These are phyloP conservation scores for Lucifuga dentata DNA, from an alignment of 2,113 vertebrate species.

Conservation along the genomic window DNA sequence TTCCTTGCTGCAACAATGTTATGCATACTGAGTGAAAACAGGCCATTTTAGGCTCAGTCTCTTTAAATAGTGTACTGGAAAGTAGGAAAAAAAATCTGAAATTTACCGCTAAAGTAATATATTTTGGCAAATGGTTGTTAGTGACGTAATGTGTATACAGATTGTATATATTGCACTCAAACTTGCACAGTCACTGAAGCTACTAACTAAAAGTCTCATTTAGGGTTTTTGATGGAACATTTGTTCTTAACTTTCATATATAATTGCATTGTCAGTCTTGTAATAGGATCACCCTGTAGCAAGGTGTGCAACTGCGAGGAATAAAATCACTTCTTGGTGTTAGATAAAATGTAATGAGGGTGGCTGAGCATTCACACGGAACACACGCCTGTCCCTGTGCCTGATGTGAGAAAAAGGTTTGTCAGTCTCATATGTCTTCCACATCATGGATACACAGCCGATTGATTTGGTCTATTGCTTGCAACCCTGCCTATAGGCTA, in stretches of 20 bases:
- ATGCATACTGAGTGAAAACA: no score
- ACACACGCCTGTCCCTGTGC: constrained; percentile 23
- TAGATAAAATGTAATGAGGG: constrained; percentile 22
- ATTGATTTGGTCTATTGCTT: constrained; percentile 13
- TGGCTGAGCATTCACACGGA: constrained; percentile 19
- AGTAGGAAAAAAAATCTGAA: no score
- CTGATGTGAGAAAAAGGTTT: constrained; percentile 12
- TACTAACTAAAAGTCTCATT: constrained; percentile 49
- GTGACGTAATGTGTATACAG: no score
- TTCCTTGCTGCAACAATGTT: no score
- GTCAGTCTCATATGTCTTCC: constrained; percentile 32
- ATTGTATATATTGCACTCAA: no score
- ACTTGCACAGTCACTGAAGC: constrained; percentile 28
- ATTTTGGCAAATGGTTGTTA: no score
- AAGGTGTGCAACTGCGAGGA: constrained; percentile 4
- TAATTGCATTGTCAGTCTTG: constrained; percentile 42
- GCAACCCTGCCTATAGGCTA: constrained; percentile 16
- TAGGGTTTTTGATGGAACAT: constrained; percentile 21
- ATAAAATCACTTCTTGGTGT: constrained; percentile 39
- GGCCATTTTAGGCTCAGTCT: no score
- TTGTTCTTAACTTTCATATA: constrained; percentile 54
- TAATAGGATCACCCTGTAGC: constrained; percentile 39
- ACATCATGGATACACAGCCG: constrained; percentile 26
- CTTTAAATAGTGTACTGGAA: no score
- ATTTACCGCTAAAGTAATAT: no score